Conservation (phyloP, 2,888 invertebrate genomes). For the Oscheius onirici region DNA sequence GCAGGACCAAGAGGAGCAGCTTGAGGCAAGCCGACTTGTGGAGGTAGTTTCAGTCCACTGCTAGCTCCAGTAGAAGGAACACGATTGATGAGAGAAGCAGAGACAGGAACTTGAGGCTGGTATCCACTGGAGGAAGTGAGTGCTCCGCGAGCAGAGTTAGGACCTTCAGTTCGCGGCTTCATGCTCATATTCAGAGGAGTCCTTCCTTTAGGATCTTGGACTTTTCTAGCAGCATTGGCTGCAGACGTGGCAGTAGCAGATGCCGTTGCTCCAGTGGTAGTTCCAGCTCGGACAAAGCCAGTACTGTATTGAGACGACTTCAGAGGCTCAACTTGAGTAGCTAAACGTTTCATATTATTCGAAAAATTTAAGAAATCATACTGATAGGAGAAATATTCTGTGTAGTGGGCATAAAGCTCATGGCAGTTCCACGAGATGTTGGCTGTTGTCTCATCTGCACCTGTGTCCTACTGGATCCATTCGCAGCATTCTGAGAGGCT, state of each 20-base stretch:
- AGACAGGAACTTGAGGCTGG: slow-evolving; percentile 24
- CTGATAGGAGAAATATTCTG: slow-evolving; percentile 7
- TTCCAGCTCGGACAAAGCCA: slow-evolving; percentile 26
- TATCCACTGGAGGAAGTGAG: slow-evolving; percentile 15
- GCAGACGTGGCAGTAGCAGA: slow-evolving; percentile 26
- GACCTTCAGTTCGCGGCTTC: slow-evolving; percentile 19
- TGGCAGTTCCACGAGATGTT: slow-evolving; percentile 36
- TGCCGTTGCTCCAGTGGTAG: slow-evolving; percentile 23
- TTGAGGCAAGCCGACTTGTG: background rate
- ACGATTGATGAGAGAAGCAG: slow-evolving; percentile 27
- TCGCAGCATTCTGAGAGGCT: background rate
- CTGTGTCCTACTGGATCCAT: slow-evolving; percentile 3
- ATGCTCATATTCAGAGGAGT: slow-evolving; percentile 43
- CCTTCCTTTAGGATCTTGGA: slow-evolving; percentile 50
- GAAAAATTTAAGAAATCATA: background rate
- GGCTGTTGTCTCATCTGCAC: slow-evolving; percentile 51
- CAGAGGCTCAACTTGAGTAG: slow-evolving; percentile 16
- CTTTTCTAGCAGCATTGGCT: slow-evolving; percentile 40
- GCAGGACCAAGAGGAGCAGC: background rate
- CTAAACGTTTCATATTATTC: background rate
- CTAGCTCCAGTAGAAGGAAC: slow-evolving; percentile 10
- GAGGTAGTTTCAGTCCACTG: slow-evolving; percentile 24
- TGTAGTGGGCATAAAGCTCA: slow-evolving; percentile 27
- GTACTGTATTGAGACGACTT: slow-evolving; percentile 8
- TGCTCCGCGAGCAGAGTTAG: slow-evolving; percentile 21